Conservation (phyloP, 2,888 invertebrate species). For the Euzophera pinguis region DNA sequence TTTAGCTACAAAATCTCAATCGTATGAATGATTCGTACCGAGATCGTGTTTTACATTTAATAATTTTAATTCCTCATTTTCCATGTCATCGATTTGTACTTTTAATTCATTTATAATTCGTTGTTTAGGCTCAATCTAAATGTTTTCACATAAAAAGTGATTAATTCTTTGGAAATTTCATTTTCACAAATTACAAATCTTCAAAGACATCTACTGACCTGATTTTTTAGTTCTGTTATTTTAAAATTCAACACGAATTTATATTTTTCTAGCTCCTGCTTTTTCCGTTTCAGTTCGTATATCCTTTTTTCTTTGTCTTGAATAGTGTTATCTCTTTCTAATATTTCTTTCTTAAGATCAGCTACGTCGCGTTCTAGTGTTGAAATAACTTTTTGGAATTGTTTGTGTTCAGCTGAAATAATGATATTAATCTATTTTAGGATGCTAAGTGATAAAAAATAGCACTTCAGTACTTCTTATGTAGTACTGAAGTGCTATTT, state of each 20-base stretch:
- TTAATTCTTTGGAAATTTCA: background rate
- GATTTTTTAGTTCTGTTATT: conserved; percentile 91
- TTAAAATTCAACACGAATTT: conserved; percentile 94
- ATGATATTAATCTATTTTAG: background rate
- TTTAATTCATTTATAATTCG: conserved; percentile 88
- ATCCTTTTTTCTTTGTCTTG: conserved; percentile 92
- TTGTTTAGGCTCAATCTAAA: conserved; percentile 90
- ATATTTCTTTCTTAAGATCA: conserved; percentile 90
- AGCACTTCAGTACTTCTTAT: too few species aligned
- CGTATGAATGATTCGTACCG: conserved; percentile 66
- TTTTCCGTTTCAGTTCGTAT: conserved; percentile 89
- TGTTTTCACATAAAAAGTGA: background rate
- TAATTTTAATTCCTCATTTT: conserved; percentile 87
- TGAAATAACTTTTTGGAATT: conserved; percentile 85
- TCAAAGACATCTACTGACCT: conserved; percentile 49
- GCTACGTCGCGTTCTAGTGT: conserved; percentile 87
- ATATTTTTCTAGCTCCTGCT: conserved; percentile 93
- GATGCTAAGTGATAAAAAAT: background rate
- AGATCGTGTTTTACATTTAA: conserved; percentile 69
- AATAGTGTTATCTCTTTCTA: conserved; percentile 90
- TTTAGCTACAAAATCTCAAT: background rate
- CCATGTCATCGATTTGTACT: conserved; percentile 91
- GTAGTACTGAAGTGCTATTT: too few species aligned
- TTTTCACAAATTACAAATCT: background rate
- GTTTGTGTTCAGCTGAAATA: conserved; percentile 82